Percentiles rank a stretch among this genome's conserved stretches.
phyloP scores from a whole-genome alignment of 1,140 invertebrate genomes.

The Aphelenchoides fujianensis region DNA sequence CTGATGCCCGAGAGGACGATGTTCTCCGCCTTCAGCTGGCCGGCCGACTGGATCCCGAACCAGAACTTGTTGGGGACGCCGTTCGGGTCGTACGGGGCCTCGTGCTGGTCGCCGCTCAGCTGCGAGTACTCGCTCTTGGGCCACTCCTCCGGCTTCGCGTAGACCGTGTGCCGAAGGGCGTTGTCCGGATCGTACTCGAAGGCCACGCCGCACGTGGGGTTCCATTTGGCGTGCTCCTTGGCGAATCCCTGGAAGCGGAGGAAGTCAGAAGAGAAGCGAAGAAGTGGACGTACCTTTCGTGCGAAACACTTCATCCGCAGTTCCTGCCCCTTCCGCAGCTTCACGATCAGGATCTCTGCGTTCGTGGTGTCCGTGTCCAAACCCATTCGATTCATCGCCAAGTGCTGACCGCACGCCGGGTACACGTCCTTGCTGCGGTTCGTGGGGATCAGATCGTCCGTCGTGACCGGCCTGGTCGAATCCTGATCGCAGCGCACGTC shows the following conservation, averaged over 20 bases:
- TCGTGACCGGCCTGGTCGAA: constrained; percentile 88
- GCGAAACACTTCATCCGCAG: constrained; percentile 91
- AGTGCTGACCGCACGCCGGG: constrained; percentile 42
- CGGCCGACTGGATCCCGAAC: constrained; percentile 91
- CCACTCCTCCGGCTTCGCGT: constrained; percentile 97
- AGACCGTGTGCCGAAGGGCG: constrained; percentile 88
- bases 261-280: neutral
- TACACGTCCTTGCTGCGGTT: constrained; percentile 68
- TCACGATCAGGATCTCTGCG: constrained; percentile 88
- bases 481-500: constrained; percentile 93
- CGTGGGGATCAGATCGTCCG: constrained; percentile 85
- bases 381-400: constrained; percentile 30
- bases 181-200: constrained; percentile 99
- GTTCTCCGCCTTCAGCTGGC: constrained; percentile 89
- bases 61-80: constrained; percentile 95
- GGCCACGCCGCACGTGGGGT: constrained; percentile 91
- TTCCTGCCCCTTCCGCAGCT: constrained; percentile 94
- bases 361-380: constrained; percentile 39
- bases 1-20: constrained; percentile 77
- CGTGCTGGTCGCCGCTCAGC: constrained; percentile 81
- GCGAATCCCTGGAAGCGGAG: constrained; percentile 74
- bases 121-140: constrained; percentile 95
- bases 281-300: constrained; percentile 67
- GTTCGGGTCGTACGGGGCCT: constrained; percentile 87
- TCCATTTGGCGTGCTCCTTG: constrained; percentile 99